Conservation (phyloP, 2,888 invertebrate species). For the Lasioglossum calceatum region DNA sequence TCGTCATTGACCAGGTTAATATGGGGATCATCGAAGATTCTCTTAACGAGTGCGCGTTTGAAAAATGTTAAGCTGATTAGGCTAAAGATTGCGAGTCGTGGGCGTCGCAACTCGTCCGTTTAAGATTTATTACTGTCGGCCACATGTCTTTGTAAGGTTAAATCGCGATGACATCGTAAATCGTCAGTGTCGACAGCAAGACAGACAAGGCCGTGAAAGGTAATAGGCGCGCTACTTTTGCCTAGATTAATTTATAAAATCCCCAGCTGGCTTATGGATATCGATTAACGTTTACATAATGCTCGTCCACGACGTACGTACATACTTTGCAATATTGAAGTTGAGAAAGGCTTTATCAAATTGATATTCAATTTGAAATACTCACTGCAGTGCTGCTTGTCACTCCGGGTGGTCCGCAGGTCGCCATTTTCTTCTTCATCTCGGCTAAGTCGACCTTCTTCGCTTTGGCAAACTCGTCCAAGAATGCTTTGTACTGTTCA, state of each 20-base stretch:
- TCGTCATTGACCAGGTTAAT: conserved; percentile 2
- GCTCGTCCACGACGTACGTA: not conserved
- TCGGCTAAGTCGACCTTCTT: conserved; percentile 92
- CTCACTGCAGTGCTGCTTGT: conserved; percentile 88
- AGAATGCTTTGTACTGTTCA: conserved; percentile 93
- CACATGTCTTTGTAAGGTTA: not conserved
- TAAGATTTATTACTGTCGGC: conserved; percentile 6
- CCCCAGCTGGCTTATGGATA: not conserved
- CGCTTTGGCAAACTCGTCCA: conserved; percentile 93
- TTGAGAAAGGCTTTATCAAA: not conserved
- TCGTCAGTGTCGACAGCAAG: conserved; percentile 23
- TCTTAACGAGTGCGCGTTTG: not conserved
- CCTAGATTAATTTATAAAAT: conserved; percentile 19
- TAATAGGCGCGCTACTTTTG: not conserved
- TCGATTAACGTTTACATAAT: conserved; percentile 27
- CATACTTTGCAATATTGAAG: not conserved
- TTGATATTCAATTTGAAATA: not conserved
- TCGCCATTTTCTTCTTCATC: conserved; percentile 92
- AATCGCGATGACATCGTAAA: conserved; percentile 19
- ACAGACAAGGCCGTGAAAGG: conserved; percentile 26
- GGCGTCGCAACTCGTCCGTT: conserved; percentile 24
- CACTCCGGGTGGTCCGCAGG: conserved; percentile 91
- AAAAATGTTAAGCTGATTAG: conserved; percentile 5
- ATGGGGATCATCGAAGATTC: not conserved
- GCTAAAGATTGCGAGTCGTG: not conserved